Percentiles rank a stretch among this genome's conserved stretches.
phyloP scores from a whole-genome alignment of 37 sponge, comb jelly and placozoan species.

The Mnemiopsis leidyi region DNA sequence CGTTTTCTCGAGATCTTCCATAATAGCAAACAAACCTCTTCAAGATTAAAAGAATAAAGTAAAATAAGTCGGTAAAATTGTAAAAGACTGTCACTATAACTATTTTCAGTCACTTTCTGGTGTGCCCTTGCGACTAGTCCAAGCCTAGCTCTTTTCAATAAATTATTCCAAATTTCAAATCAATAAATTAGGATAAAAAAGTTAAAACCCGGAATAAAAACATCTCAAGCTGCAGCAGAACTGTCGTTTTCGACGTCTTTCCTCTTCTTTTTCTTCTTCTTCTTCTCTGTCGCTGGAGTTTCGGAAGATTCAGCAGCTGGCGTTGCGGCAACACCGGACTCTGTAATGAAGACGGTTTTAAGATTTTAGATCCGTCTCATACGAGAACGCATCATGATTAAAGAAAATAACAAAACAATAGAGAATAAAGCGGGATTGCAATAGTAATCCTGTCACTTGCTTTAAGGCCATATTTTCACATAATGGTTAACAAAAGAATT shows the following conservation, averaged over 20 bases:
- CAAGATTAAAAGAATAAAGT: background rate
- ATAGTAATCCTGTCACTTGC: too few relatives aligned
- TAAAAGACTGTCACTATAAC: background rate
- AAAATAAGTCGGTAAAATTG: background rate
- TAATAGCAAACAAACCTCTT: background rate
- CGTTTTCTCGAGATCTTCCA: too few relatives aligned
- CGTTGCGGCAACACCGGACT: background rate
- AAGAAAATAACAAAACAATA: too few relatives aligned
- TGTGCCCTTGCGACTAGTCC: background rate
- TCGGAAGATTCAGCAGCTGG: background rate
- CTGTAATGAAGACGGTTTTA: background rate
- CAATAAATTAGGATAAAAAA: background rate
- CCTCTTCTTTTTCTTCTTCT: constrained; percentile 40
- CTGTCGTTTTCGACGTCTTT: background rate
- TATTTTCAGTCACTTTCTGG: too few relatives aligned
- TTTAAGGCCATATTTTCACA: too few relatives aligned
- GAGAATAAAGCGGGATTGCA: too few relatives aligned
- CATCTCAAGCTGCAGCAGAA: background rate
- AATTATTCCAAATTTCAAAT: background rate
- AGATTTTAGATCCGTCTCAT: too few relatives aligned
- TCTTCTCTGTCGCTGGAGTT: constrained; percentile 35
- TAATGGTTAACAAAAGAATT: too few relatives aligned
- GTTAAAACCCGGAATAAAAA: background rate
- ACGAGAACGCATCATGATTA: too few relatives aligned
- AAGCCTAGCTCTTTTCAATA: background rate